Percentiles rank a stretch among this genome's conserved stretches.
These are phyloP conservation scores for Drosophila mercatorum DNA, from an alignment of 2,888 invertebrate species.

Conservation along the genomic window DNA sequence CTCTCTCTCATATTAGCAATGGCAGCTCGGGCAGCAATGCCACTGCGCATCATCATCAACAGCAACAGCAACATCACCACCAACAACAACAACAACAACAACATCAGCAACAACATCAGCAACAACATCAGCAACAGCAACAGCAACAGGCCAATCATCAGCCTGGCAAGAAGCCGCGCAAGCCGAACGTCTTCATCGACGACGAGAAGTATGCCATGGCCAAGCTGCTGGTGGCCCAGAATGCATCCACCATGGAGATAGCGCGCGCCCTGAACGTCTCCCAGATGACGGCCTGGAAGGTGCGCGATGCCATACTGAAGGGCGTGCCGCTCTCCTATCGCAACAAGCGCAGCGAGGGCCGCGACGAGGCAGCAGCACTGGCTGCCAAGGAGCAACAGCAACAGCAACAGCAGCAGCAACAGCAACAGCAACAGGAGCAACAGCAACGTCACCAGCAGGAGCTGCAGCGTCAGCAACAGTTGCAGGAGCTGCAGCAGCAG, in stretches of 20 bases:
- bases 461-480: constrained; percentile 50
- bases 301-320: constrained; percentile 84
- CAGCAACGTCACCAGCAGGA: constrained; percentile 55
- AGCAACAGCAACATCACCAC: constrained; percentile 39
- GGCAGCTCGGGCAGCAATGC: constrained; percentile 68
- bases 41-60: constrained; percentile 29
- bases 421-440: constrained; percentile 45
- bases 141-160: constrained; percentile 34
- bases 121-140: constrained; percentile 20
- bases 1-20: constrained; percentile 44
- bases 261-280: constrained; percentile 84
- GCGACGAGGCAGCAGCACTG: constrained; percentile 41
- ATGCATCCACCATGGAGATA: constrained; percentile 84
- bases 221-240: constrained; percentile 82
- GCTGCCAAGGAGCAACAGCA: constrained; percentile 51
- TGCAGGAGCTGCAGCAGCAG: constrained; percentile 45
- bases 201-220: constrained; percentile 84
- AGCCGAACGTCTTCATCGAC: constrained; percentile 84
- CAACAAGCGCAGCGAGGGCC: constrained; percentile 74
- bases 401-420: constrained; percentile 62
- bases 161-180: constrained; percentile 82
- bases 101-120: constrained; percentile 31
- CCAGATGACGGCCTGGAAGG: constrained; percentile 85
- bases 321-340: constrained; percentile 84
- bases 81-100: constrained; percentile 45